phyloP scores from a whole-genome alignment of 2,113 vertebrate species.

The Ursus arctos region DNA sequence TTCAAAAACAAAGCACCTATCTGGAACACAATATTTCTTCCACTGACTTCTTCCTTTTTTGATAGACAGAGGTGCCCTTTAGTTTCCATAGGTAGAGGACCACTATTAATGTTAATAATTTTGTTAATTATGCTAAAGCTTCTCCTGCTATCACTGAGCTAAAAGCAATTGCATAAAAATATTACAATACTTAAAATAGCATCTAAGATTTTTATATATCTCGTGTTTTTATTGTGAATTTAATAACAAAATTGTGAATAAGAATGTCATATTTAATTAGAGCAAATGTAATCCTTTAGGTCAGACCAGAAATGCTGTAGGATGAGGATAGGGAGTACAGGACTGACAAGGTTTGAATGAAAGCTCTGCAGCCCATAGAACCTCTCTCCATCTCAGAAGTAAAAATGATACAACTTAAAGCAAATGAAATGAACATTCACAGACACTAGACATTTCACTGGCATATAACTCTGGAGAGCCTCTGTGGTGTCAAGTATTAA shows the following conservation, averaged over 20 bases:
- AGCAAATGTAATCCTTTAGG: background rate
- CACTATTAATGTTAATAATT: background rate
- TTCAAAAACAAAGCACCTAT: background rate
- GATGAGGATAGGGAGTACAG: background rate
- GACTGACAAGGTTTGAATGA: background rate
- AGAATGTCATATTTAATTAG: background rate
- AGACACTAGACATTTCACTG: background rate
- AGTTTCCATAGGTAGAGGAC: background rate
- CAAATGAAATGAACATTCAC: background rate
- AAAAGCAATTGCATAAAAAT: background rate
- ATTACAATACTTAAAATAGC: background rate
- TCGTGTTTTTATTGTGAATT: background rate
- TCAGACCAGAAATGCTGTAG: background rate
- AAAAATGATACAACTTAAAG: background rate
- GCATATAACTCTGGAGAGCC: background rate
- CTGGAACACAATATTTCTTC: background rate
- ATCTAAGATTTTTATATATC: background rate
- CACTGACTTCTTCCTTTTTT: background rate
- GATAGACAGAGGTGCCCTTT: background rate
- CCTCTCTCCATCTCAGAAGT: background rate
- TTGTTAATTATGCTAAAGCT: background rate
- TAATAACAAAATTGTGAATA: background rate
- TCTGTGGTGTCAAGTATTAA: background rate
- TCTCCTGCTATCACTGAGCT: background rate
- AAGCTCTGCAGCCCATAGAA: background rate